Base-by-base conservation (phyloP, 2,888 invertebrate genomes). In the Microplitis deprimator region DNA sequence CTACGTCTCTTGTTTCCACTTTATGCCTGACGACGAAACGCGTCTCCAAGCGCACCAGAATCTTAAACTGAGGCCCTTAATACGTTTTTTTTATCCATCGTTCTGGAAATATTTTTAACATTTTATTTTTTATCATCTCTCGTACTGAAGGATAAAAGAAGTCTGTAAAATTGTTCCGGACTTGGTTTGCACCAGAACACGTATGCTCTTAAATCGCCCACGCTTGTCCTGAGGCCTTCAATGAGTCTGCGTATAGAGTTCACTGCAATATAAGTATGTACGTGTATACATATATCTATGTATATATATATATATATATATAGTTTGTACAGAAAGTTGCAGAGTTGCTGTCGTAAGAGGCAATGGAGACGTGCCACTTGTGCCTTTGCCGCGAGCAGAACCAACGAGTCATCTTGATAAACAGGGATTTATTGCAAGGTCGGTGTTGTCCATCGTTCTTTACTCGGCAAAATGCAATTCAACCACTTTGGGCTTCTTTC, bases 321-420 rank as follows among this genome's bases (percentile, higher is more conserved):
- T 38, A 40, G 50, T 50, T 13, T 13, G 50, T 50, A 50, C 50
- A 50, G 50, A 50, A n/a, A 73, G 20, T 65, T n/a, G 60, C 5
- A 17, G 59, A 40, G 16, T 73, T 59, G 62, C 38, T 17, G 41
- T 29, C n/a, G 65, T n/a, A n/a, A 1, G 38, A 65, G 41, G 64
- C 77, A 75, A 82, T 80, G 79, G 82, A 82, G 82, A 81, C 78
- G 80, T 75, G 77, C 73, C 80, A 82, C 81, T 79, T 79, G 79
- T 73, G 77, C 77, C 73, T 79, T 77, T 77, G 78, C 76, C 79
- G 71, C 76, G 59, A 62, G 77, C 77, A 75, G 68, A 80, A 70
- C 77, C 77, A 76, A 77, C 79, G 80, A 82, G 82, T 83, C 82
- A 83, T 83, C 82, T 83, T 83, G 83, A 83, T 83, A 83, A 79